phyloP scores from a whole-genome alignment of 2,888 invertebrate genomes.

The Zeuzera pyrina region DNA sequence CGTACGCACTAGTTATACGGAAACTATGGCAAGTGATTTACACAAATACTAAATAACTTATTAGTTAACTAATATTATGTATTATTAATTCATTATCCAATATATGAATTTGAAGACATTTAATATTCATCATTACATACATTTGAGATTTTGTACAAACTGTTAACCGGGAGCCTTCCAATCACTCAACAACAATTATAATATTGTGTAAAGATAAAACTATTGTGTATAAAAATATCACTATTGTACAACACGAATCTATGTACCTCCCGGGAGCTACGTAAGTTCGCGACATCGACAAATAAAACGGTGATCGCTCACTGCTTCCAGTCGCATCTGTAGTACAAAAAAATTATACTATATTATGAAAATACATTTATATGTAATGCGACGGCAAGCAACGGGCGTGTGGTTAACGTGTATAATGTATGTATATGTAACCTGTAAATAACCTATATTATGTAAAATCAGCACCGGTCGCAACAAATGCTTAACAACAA shows the following conservation, averaged over 20 bases:
- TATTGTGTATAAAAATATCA: slow-evolving; percentile 71
- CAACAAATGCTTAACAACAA: slow-evolving; percentile 70
- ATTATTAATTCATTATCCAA: slow-evolving; percentile 1
- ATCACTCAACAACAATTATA: slow-evolving; percentile 68
- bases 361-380: slow-evolving; percentile 60
- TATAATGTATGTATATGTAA: slow-evolving; percentile 62
- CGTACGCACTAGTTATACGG: slow-evolving; percentile 25
- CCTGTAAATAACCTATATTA: slow-evolving; percentile 69
- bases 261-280: slow-evolving; percentile 23
- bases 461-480: slow-evolving; percentile 71
- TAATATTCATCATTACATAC: slow-evolving; percentile 30
- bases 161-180: slow-evolving; percentile 68
- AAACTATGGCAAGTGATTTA: slow-evolving; percentile 34
- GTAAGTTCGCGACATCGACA: slow-evolving; percentile 40
- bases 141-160: slow-evolving; percentile 57
- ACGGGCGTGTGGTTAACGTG: slow-evolving; percentile 49
- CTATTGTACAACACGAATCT: slow-evolving; percentile 48
- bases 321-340: slow-evolving; percentile 36
- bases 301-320: slow-evolving; percentile 45
- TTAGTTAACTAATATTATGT: slow-evolving; percentile 13
- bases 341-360: slow-evolving; percentile 58
- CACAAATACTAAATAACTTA: slow-evolving; percentile 18
- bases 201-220: slow-evolving; percentile 69
- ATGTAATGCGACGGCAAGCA: slow-evolving; percentile 36
- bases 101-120: slow-evolving; percentile 39